A percentile compares a stretch with the other conserved stretches of the same genome.
Evolutionary conservation across 2,888 invertebrate species (phyloP).

Genomic region (Platycnemis pennipes): DNA sequence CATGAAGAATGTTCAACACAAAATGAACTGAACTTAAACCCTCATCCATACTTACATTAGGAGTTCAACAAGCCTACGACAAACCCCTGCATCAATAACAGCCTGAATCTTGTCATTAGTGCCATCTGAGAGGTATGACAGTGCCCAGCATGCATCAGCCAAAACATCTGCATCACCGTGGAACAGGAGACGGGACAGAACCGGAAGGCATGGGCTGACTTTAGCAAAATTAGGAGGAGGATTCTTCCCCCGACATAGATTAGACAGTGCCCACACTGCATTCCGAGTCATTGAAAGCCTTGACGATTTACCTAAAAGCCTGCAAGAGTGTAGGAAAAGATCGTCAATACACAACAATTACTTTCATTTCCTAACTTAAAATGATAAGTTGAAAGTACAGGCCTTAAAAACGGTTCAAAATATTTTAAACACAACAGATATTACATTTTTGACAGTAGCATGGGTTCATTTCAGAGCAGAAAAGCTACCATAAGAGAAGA

Average conservation of each 20-base stretch:
- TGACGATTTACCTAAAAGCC: conserved; percentile 90
- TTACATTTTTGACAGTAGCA: too few relatives aligned
- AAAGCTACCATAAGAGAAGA: too few relatives aligned
- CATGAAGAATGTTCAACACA: too few relatives aligned
- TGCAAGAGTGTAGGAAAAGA: conserved; percentile 77
- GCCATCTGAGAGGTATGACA: conserved; percentile 97
- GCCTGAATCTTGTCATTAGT: conserved; percentile 99
- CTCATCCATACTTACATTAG: conserved; percentile 80
- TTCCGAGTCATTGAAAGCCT: conserved; percentile 95
- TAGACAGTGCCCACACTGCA: conserved; percentile 99
- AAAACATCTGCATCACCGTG: conserved; percentile 94
- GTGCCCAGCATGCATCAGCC: conserved; percentile 97
- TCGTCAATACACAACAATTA: neutral
- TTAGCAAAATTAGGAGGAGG: conserved; percentile 95
- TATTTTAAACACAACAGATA: too few relatives aligned
- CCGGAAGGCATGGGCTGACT: conserved; percentile 89
- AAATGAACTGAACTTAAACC: neutral
- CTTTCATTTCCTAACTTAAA: neutral
- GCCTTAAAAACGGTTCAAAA: too few relatives aligned
- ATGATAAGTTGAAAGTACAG: too few relatives aligned
- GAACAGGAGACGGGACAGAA: conserved; percentile 92
- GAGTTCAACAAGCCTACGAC: conserved; percentile 87
- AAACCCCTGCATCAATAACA: conserved; percentile 97
- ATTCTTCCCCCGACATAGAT: conserved; percentile 98
- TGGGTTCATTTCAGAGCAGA: too few relatives aligned